Conservation (phyloP, 1,140 invertebrate genomes). For the Leptopilina clavipes region DNA sequence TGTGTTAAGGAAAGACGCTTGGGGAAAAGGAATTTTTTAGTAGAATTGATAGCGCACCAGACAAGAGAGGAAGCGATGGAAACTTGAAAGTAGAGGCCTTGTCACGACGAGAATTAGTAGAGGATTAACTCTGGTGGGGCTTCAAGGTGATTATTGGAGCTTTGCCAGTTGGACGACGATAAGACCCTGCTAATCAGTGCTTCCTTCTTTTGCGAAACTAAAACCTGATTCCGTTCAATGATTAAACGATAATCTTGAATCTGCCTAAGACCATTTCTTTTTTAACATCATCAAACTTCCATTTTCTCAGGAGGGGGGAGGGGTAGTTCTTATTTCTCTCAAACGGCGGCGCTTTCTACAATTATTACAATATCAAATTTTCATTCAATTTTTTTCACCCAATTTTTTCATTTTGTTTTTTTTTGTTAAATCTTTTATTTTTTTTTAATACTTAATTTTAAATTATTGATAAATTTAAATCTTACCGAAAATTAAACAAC, state of each 20-base stretch:
- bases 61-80: conserved; percentile 30
- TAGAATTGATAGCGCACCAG: conserved; percentile 8
- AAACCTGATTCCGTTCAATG: conserved; percentile 25
- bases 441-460: no score
- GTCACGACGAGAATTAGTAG: conserved; percentile 68
- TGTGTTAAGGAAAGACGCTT: not conserved
- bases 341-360: no score
- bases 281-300: conserved; percentile 2
- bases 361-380: no score
- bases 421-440: no score
- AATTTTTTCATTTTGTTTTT: no score
- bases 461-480: no score
- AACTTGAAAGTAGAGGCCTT: conserved; percentile 53
- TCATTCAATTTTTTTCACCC: no score
- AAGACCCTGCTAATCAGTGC: conserved; percentile 67
- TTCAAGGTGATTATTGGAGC: conserved; percentile 70
- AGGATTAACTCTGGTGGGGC: conserved; percentile 67
- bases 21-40: conserved; percentile 24
- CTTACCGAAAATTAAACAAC: no score
- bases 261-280: conserved; percentile 19
- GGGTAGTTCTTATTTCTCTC: not conserved
- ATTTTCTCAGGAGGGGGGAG: no score
- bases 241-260: conserved; percentile 24
- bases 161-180: conserved; percentile 68
- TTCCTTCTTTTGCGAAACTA: conserved; percentile 47